Base-by-base conservation (phyloP, 2,888 invertebrate species). In the Gymnosoma rotundatum region DNA sequence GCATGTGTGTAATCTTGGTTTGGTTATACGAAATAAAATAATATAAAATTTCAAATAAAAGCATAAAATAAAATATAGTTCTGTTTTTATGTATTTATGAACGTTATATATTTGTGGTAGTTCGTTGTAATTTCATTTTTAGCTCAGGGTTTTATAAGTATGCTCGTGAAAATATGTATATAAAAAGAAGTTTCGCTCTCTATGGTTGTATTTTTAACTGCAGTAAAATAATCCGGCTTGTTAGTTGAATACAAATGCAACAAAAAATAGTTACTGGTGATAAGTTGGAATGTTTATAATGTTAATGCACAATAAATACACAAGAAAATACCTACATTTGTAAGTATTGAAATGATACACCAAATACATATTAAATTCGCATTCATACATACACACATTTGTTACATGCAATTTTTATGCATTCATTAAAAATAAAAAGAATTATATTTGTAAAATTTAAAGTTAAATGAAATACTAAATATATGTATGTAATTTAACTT, bases 111-210 rank as follows among this genome's bases (percentile, higher is more conserved):
- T 64, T 64, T 42, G 12, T 1, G 12, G 42, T 63, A 56, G n/a
- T 14, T 56, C 36, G 45, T 50, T 63, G 21, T 69, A 63, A 12
- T 63, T 81, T 80, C 25, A 69, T 69, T 69, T 81, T 74, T 58
- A 67, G 45, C 56, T 61, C 48, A 63, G 3, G 48, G 16, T 56
- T 74, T 69, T 48, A 69, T 61, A 74, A 69, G 63, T 56, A 69
- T 70, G 38, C 67, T 69, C 42, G 61, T 61, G n/a, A 48, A 48
- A 14, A 32, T 54, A 52, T 20, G 25, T 25, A 56, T 10, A 18
- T n/a, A 60, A n/a, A 60, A 38, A 60, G 38, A 60, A n/a, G 42
- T 42, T 9, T 42, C 12, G 42, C 12, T 38, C 61, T 56, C 20
- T 14, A 18, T 12, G 54, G 32, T n/a, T 64, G 20, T 42, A 16